These are phyloP conservation scores for Vanessa atalanta DNA, from an alignment of 1,140 invertebrate genomes.

Conservation along the genomic window DNA sequence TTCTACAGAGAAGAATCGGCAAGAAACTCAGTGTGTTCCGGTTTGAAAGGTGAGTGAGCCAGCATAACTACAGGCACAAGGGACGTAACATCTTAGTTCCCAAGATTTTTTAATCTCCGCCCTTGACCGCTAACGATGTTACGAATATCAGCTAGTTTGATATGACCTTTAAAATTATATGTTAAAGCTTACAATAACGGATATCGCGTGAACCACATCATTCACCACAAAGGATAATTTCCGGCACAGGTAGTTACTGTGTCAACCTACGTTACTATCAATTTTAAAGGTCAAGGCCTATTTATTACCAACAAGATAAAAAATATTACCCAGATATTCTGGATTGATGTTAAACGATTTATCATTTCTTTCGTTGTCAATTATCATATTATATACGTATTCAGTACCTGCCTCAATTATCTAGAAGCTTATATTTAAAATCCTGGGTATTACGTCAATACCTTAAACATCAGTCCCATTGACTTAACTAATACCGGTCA, in stretches of 20 bases:
- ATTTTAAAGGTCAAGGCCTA: constrained; percentile 2
- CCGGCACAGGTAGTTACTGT: neutral
- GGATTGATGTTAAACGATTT: neutral
- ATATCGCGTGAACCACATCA: constrained; percentile 1
- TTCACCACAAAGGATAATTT: constrained; percentile 4
- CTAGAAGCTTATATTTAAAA: too few relatives aligned
- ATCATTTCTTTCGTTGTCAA: neutral
- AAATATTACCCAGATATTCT: neutral
- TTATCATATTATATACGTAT: neutral
- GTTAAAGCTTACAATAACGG: neutral
- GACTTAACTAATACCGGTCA: too few relatives aligned
- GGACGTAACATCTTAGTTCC: too few relatives aligned
- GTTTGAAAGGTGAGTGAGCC: too few relatives aligned
- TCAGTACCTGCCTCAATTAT: too few relatives aligned
- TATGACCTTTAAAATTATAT: neutral
- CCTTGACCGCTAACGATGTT: too few relatives aligned
- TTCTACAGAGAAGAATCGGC: too few relatives aligned
- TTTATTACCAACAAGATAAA: neutral
- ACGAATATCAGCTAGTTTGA: neutral
- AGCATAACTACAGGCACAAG: too few relatives aligned
- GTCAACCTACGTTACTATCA: neutral
- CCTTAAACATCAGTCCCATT: too few relatives aligned
- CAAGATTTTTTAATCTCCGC: too few relatives aligned
- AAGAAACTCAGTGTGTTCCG: too few relatives aligned
- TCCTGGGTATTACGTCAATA: too few relatives aligned